Conservation (phyloP, 2,888 invertebrate genomes). For the Druceiella hillmani region DNA sequence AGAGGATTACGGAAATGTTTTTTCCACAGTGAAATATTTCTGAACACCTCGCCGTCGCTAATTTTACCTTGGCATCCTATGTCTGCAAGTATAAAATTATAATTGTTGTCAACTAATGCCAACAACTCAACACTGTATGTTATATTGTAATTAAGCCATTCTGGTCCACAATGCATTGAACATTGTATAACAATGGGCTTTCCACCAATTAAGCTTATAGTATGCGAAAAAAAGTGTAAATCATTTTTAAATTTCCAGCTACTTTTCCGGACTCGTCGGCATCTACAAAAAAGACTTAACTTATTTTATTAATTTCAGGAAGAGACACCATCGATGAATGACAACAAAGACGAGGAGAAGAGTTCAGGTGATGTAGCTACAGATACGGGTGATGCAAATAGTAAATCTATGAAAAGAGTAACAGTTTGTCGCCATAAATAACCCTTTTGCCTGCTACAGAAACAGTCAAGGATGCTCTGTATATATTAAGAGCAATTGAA, state of each 20-base stretch:
- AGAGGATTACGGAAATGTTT: too few species aligned
- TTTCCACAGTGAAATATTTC: too few species aligned
- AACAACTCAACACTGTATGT: conserved; percentile 22
- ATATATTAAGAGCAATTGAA: too few species aligned
- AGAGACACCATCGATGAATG: conserved; percentile 6
- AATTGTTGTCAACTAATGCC: conserved; percentile 19
- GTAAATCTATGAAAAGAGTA: too few species aligned
- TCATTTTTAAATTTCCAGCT: conserved; percentile 13
- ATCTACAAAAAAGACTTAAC: conserved; percentile 9
- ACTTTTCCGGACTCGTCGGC: conserved; percentile 6
- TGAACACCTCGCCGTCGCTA: too few species aligned
- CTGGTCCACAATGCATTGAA: conserved; percentile 4
- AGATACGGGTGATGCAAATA: too few species aligned
- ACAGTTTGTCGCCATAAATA: too few species aligned
- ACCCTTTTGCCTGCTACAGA: too few species aligned
- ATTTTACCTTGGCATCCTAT: too few species aligned
- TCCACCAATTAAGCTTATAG: conserved; percentile 1
- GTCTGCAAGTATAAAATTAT: too few species aligned
- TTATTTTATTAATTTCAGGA: conserved; percentile 7
- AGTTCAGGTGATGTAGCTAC: conserved; percentile 4
- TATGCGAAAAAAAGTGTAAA: conserved; percentile 5
- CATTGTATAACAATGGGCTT: conserved; percentile 1
- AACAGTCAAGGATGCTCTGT: too few species aligned
- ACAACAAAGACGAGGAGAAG: conserved; percentile 7
- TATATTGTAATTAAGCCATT: conserved; percentile 19